phyloP scores from a whole-genome alignment of 2,888 invertebrate species.

The Eupithecia abbreviata region DNA sequence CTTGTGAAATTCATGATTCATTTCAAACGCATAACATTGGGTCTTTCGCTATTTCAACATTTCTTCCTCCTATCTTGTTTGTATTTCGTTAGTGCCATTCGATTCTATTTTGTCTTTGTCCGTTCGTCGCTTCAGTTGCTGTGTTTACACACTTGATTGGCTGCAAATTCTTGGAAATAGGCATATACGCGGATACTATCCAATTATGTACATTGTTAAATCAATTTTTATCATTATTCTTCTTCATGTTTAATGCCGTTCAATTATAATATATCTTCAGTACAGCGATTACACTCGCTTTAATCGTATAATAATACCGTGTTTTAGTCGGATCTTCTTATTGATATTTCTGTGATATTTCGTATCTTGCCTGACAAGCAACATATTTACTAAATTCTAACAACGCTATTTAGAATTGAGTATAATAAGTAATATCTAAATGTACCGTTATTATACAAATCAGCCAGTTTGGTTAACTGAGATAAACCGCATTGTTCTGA shows the following conservation, averaged over 20 bases:
- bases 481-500: constrained; percentile 14
- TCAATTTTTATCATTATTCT: constrained; percentile 42
- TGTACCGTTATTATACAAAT: constrained; percentile 12
- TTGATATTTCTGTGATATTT: not conserved
- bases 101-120: constrained; percentile 32
- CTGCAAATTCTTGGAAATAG: constrained; percentile 23
- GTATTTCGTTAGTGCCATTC: constrained; percentile 29
- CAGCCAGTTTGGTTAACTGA: constrained; percentile 14
- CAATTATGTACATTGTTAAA: constrained; percentile 43
- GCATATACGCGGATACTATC: constrained; percentile 32
- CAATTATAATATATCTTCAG: not conserved
- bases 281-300: not conserved
- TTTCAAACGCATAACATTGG: constrained; percentile 16
- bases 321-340: not conserved
- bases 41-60: constrained; percentile 19
- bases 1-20: constrained; percentile 24
- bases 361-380: not conserved
- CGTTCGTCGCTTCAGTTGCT: constrained; percentile 31
- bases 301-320: not conserved
- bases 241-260: constrained; percentile 39
- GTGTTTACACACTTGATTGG: constrained; percentile 36
- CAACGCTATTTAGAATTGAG: not conserved
- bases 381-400: not conserved
- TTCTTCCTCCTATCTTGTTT: constrained; percentile 31
- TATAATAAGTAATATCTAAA: not conserved